phyloP scores from a whole-genome alignment of 2,113 vertebrate species.

The Nibea albiflora region DNA sequence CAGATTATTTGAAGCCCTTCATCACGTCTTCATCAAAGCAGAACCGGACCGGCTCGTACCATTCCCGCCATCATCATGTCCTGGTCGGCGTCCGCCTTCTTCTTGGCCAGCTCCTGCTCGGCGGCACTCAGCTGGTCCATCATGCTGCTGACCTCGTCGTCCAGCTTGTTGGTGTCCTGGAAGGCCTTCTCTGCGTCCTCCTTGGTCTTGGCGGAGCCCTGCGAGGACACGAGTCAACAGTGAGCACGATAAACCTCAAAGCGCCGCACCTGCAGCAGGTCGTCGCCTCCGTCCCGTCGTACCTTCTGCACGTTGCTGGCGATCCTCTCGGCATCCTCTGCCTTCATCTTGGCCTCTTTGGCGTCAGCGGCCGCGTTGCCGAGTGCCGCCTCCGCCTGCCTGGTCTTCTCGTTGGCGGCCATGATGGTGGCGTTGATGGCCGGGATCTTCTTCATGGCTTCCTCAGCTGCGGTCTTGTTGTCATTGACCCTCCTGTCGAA shows the following conservation, averaged over 20 bases:
- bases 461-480: conserved; percentile 96
- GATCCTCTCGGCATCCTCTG: conserved; percentile 90
- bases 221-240: neutral
- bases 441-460: conserved; percentile 92
- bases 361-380: conserved; percentile 91
- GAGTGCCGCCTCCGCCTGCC: conserved; percentile 88
- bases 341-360: conserved; percentile 89
- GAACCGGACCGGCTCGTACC: conserved; percentile 77
- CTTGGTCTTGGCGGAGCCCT: conserved; percentile 92
- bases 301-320: conserved; percentile 92
- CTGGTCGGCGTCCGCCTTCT: conserved; percentile 88
- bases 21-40: too few species aligned
- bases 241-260: neutral
- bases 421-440: conserved; percentile 90
- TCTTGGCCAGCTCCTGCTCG: conserved; percentile 88
- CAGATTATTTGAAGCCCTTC: too few species aligned
- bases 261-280: neutral
- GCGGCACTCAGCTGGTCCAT: conserved; percentile 89
- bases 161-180: conserved; percentile 88
- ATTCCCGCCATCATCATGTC: conserved; percentile 97
- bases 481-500: conserved; percentile 95
- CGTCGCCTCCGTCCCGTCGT: neutral
- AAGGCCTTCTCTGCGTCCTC: conserved; percentile 91
- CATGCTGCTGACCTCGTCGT: conserved; percentile 87
- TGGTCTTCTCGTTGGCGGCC: conserved; percentile 92